phyloP scores from a whole-genome alignment of 2,797 vertebrate genomes.

The Fistularia tabacaria region DNA sequence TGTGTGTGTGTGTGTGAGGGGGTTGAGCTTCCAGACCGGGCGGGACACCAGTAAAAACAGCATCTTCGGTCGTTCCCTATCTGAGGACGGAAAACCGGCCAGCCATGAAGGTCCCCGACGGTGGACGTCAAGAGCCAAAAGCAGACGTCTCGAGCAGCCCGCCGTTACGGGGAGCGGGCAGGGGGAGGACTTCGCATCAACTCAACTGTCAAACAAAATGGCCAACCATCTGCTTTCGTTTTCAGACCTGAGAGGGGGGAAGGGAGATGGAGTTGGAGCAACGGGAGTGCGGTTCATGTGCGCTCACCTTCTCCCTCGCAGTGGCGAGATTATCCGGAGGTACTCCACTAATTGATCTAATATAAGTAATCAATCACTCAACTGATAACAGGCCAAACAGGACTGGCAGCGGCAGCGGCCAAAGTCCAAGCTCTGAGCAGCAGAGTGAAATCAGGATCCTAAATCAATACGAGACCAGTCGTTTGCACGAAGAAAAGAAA shows the following conservation, averaged over 20 bases:
- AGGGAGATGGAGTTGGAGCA: neutral
- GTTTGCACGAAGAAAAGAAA: no score
- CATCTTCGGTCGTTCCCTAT: conserved; percentile 33
- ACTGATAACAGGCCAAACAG: conserved; percentile 6
- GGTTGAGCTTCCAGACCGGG: conserved; percentile 34
- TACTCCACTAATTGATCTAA: conserved; percentile 1
- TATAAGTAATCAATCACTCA: neutral
- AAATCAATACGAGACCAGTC: no score
- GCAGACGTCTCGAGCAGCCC: conserved; percentile 39
- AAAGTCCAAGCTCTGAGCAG: conserved; percentile 17
- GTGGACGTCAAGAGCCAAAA: conserved; percentile 44
- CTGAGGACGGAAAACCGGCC: conserved; percentile 29
- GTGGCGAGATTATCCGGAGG: conserved; percentile 2
- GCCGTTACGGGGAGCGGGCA: conserved; percentile 41
- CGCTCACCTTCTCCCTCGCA: neutral
- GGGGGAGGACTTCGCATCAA: conserved; percentile 44
- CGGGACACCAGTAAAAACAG: conserved; percentile 33
- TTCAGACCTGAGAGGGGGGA: conserved; percentile 35
- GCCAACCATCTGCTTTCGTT: conserved; percentile 63
- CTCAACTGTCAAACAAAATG: conserved; percentile 46
- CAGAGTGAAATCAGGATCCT: no score
- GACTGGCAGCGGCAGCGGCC: neutral
- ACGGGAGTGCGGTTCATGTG: no score
- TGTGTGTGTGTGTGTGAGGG: conserved; percentile 23
- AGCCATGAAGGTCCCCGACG: conserved; percentile 29